Conservation (phyloP, 2,113 vertebrate species). For the Eretmochelys imbricata region DNA sequence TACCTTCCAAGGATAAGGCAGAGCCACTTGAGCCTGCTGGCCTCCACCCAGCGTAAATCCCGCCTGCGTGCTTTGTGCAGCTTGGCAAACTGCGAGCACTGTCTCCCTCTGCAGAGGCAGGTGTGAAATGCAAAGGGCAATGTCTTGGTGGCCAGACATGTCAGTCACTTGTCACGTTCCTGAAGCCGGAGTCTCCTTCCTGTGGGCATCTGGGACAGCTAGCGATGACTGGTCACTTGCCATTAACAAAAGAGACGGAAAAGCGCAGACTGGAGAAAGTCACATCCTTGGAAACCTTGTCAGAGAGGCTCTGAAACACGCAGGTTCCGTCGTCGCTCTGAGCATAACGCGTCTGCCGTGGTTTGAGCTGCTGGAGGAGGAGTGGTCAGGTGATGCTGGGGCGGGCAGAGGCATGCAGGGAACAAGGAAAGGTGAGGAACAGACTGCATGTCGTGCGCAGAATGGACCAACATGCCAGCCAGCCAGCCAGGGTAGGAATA, state of each 20-base stretch:
- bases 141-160: neutral
- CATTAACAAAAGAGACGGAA: neutral
- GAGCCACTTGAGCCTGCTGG: neutral
- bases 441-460: neutral
- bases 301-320: neutral
- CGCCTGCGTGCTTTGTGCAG: neutral
- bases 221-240: neutral
- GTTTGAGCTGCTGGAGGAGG: neutral
- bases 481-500: neutral
- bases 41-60: neutral
- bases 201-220: neutral
- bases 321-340: neutral
- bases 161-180: neutral
- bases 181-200: neutral
- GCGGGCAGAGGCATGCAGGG: too few species aligned
- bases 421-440: neutral
- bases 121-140: neutral
- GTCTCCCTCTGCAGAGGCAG: neutral
- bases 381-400: neutral
- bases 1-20: neutral
- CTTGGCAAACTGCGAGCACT: rapidly evolving
- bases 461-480: neutral
- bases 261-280: neutral
- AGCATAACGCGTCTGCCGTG: too few species aligned
- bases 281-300: too few species aligned